Evolutionary conservation across 2,113 vertebrate species (phyloP), one percentile per base, ranked within the genome.

Genomic region (Recurvirostra avosetta): DNA sequence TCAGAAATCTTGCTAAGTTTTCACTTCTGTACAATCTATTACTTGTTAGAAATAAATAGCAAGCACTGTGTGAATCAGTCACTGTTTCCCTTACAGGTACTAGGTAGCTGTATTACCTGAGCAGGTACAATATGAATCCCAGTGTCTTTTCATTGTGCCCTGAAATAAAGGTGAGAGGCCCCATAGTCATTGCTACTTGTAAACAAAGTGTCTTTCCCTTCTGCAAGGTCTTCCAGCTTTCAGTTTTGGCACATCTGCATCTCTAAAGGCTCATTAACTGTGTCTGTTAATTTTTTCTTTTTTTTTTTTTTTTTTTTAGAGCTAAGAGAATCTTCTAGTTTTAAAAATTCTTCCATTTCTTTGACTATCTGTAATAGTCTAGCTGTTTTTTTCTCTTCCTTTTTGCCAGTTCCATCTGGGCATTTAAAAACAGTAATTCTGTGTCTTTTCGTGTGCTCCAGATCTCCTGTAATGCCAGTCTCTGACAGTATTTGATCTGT

Each of bases 401-500:
- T 80, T 92, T 90, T 67, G n/a, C 78, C 47, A 56, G 55, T 90
- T 94, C 89, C 90, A 92, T 96, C 72, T 78, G 82, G 89, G 70
- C 81, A 94, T 77, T 94, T 95, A 90, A 96, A 96, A 95, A 21
- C 91, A 94, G 59, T 90, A 96, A 94, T 95, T 92, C 55, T 65
- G 34, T 90, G 63, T 91, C 61, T 94, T 96, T 93, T 81, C 1
- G 0, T 79, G 74, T 79, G 80, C 53, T 95, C 78, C 76, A 92
- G 79, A 70, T 96, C 90, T 95, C 78, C 76, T 58, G 70, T 77
- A 89, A 59, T 86, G 84, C 74, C 89, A 91, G 62, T 91, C 41
- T 83, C 89, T 95, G 77, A 93, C 86, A 94, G 67, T 68, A 75
- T 94, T 91, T 95, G 95, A 96, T 97, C 84, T 53, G 6, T 59